These are phyloP conservation scores for Drosophila demipolita DNA, from an alignment of 2,888 invertebrate genomes.

Conservation along the genomic window DNA sequence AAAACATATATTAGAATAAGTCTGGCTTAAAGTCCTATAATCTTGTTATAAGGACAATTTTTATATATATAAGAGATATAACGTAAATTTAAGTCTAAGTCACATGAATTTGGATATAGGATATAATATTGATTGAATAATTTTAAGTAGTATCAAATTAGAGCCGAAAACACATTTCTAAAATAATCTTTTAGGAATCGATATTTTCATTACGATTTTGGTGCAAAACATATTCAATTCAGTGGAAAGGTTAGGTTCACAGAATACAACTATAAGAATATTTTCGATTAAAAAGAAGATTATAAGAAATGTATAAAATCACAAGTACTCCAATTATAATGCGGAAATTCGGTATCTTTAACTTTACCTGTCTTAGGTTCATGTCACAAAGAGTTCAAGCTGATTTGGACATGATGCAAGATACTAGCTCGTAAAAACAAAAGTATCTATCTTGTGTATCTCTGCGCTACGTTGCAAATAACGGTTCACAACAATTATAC, in stretches of 20 bases:
- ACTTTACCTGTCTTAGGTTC: neutral
- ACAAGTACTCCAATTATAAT: neutral
- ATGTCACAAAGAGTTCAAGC: neutral
- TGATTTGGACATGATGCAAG: neutral
- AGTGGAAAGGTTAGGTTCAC: neutral
- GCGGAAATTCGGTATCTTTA: neutral
- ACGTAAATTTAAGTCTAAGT: neutral
- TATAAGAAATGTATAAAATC: neutral
- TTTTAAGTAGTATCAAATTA: neutral
- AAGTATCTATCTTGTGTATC: neutral
- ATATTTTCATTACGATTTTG: neutral
- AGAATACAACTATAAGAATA: neutral
- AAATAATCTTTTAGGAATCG: neutral
- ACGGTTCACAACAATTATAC: constrained; percentile 35
- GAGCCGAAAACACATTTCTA: neutral
- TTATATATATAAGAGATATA: neutral
- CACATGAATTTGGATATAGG: neutral
- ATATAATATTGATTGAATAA: neutral
- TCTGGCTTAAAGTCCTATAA: neutral
- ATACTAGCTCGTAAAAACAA: neutral
- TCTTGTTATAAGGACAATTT: neutral
- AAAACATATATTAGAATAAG: neutral
- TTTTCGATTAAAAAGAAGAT: neutral
- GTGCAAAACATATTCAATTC: neutral
- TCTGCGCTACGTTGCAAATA: constrained; percentile 14